phyloP scores from a whole-genome alignment of 2,797 vertebrate species.

The Gadopsis bispinosus region DNA sequence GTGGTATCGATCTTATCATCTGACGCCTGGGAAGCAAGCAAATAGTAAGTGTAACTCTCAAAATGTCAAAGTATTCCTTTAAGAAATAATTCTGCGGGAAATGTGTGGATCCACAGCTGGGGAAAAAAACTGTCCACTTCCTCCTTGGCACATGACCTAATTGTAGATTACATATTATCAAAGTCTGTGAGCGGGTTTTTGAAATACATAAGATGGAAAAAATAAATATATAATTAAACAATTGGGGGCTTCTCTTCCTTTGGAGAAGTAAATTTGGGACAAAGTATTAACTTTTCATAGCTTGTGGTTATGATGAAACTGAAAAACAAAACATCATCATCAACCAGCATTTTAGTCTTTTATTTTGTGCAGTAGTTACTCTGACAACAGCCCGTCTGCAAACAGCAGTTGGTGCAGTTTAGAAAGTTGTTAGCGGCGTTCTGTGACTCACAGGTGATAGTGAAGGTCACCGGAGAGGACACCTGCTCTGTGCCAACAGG shows the following conservation, averaged over 20 bases:
- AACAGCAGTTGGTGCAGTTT: neutral
- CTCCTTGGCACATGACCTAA: neutral
- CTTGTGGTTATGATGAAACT: slow-evolving; percentile 7
- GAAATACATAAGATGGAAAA: neutral
- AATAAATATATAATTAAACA: neutral
- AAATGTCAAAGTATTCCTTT: neutral
- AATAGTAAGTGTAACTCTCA: neutral
- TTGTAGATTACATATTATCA: neutral
- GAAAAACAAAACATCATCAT: neutral
- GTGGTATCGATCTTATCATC: neutral
- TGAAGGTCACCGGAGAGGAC: slow-evolving; percentile 86
- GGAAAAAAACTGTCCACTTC: neutral
- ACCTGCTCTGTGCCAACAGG: slow-evolving; percentile 53
- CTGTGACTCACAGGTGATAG: slow-evolving; percentile 92
- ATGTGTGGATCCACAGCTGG: neutral
- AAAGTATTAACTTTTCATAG: slow-evolving; percentile 17
- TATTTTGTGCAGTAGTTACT: neutral
- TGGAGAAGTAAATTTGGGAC: slow-evolving; percentile 2
- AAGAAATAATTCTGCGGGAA: neutral
- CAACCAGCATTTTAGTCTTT: slow-evolving; percentile 4
- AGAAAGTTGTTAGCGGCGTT: neutral
- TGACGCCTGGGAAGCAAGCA: neutral
- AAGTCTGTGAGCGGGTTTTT: slow-evolving; percentile 3
- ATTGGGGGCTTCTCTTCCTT: neutral
- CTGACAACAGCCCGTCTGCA: neutral